These are phyloP conservation scores for Naso thynnoides DNA, from an alignment of 2,797 vertebrate species.

Conservation along the genomic window DNA sequence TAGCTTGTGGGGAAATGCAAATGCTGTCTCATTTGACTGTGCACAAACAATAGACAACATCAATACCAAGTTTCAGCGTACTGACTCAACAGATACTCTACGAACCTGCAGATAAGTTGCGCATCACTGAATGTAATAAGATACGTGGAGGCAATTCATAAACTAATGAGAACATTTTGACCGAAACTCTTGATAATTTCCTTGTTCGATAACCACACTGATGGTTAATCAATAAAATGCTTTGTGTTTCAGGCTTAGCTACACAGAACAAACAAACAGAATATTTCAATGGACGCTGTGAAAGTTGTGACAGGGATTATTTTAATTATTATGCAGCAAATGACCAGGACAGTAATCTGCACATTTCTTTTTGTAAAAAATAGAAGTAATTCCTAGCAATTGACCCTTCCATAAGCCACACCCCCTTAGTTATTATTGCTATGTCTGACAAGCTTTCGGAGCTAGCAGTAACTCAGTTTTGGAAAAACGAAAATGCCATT, in stretches of 20 bases:
- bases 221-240: neutral
- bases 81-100: conserved; percentile 34
- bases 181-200: neutral
- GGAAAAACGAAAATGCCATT: too few species aligned
- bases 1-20: conserved; percentile 65
- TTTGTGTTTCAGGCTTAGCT: neutral
- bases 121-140: conserved; percentile 3
- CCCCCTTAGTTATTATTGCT: too few species aligned
- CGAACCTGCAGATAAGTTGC: conserved; percentile 22
- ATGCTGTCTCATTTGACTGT: conserved; percentile 51
- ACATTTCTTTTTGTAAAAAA: too few species aligned
- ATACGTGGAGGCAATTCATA: too few species aligned
- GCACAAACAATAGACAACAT: conserved; percentile 51
- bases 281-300: neutral
- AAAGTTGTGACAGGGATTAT: too few species aligned
- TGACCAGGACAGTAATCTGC: neutral
- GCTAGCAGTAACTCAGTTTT: too few species aligned
- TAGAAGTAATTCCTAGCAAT: too few species aligned
- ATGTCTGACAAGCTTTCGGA: too few species aligned
- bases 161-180: too few species aligned
- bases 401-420: too few species aligned
- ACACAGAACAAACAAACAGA: neutral
- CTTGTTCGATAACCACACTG: neutral
- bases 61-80: conserved; percentile 27
- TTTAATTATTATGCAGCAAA: neutral